Evolutionary conservation across 2,888 invertebrate species (phyloP), one percentile per base, ranked within the genome.

Genomic region (Plemyria rubiginata): DNA sequence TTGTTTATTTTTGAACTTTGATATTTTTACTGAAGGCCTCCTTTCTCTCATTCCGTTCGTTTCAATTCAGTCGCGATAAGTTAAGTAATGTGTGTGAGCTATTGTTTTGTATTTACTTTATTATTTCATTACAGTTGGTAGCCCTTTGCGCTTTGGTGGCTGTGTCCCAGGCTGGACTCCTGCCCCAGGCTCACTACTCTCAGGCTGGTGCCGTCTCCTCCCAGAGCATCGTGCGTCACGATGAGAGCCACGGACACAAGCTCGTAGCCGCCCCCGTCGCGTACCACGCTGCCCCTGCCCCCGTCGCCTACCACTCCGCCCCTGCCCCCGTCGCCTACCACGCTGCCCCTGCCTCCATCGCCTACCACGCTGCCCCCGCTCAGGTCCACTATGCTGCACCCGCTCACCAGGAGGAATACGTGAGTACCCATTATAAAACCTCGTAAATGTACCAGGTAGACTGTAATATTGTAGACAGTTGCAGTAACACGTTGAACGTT

Each of bases 161-260:
- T 0, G 74, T 77, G 52, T 67, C 73, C 55, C 74, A 73, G 40
- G 81, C 80, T 0, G 81, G 78, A 54, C 72, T 81, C 60, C 67
- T 75, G 69, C 52, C 74, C 74, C 28, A 74, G 75, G 70, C 94
- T 43, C 91, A 92, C 76, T 88, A 88, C 74, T 84, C 89, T 46
- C 77, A 85, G 1, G 85, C 88, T 0, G 85, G 80, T 3, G 90
- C 89, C 5, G 87, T 92, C 48, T 89, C 88, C 15, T 87, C 85
- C 16, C 85, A 85, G 72, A 85, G 78, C 79, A 84, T 86, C 62
- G 77, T 86, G 12, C 84, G 88, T 46, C 85, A 82, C 71, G 87
- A 85, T 77, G 85, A 77, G 81, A 81, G 53, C 76, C 85, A 71
- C 11, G 63, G 54, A 43, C 61, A 56, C 54, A 69, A 60, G 57